Evolutionary conservation across 2,888 invertebrate species (phyloP).

Genomic region (Metalampra italica): DNA sequence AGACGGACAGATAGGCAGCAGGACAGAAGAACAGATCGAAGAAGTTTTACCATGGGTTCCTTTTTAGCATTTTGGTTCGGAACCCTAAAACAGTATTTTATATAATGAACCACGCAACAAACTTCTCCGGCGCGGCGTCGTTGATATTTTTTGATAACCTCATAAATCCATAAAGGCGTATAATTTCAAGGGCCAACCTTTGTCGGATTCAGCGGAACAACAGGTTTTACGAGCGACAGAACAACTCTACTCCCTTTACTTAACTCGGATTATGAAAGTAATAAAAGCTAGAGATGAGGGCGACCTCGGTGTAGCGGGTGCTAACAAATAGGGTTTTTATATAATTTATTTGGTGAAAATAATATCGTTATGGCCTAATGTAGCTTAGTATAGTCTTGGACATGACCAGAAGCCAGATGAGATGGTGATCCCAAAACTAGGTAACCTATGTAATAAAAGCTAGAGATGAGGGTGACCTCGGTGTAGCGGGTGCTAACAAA

Average conservation of each 20-base stretch:
- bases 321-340: neutral
- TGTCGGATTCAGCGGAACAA: slow-evolving; percentile 33
- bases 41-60: too few relatives aligned
- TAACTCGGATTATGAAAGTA: slow-evolving; percentile 34
- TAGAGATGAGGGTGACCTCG: slow-evolving; percentile 1
- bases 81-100: neutral
- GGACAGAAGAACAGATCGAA: too few relatives aligned
- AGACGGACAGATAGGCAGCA: too few relatives aligned
- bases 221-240: slow-evolving; percentile 34
- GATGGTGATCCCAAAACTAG: too few relatives aligned
- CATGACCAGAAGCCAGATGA: too few relatives aligned
- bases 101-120: neutral
- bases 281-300: slow-evolving; percentile 23
- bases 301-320: neutral
- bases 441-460: slow-evolving; percentile 34
- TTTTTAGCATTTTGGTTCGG: too few relatives aligned
- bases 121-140: neutral
- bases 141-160: slow-evolving; percentile 30
- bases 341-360: slow-evolving; percentile 1
- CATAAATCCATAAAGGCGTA: slow-evolving; percentile 32
- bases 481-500: neutral
- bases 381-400: too few relatives aligned
- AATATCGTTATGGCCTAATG: neutral
- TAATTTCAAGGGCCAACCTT: slow-evolving; percentile 21
- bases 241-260: slow-evolving; percentile 16